Evolutionary conservation across 2,113 vertebrate genomes (phyloP).

Genomic region (Chrysochloris asiatica): DNA sequence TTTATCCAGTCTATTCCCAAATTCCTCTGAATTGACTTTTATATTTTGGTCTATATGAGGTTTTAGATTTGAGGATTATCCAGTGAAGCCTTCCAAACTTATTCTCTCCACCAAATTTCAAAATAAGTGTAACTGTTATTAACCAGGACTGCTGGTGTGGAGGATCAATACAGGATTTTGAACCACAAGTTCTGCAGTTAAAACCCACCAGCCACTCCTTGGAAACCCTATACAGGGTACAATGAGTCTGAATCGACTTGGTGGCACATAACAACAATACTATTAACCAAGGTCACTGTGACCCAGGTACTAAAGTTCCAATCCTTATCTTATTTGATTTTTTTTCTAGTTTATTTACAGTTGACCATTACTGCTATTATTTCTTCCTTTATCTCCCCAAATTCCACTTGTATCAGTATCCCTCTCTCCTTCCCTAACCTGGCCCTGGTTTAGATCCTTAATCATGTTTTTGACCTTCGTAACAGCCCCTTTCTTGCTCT

Average conservation of each 20-base stretch:
- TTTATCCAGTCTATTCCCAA: neutral
- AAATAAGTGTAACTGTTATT: neutral
- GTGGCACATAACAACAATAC: too few species aligned
- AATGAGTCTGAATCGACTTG: too few species aligned
- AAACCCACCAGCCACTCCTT: too few species aligned
- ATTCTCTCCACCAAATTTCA: neutral
- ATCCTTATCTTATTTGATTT: neutral
- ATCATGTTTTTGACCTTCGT: neutral
- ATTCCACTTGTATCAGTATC: neutral
- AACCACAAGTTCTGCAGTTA: too few species aligned
- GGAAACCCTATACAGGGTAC: too few species aligned
- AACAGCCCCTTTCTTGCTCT: neutral
- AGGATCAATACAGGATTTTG: too few species aligned
- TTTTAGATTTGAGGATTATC: slow-evolving; percentile 13
- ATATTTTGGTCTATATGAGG: neutral
- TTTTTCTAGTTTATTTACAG: neutral
- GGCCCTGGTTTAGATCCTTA: neutral
- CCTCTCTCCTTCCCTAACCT: neutral
- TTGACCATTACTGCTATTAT: neutral
- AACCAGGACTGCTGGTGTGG: too few species aligned
- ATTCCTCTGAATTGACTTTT: neutral
- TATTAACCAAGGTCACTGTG: neutral
- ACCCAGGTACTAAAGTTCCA: neutral
- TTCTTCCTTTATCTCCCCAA: neutral
- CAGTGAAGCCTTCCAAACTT: neutral